These are phyloP conservation scores for Morpho deidamia DNA, from an alignment of 2,888 invertebrate species.

Conservation along the genomic window DNA sequence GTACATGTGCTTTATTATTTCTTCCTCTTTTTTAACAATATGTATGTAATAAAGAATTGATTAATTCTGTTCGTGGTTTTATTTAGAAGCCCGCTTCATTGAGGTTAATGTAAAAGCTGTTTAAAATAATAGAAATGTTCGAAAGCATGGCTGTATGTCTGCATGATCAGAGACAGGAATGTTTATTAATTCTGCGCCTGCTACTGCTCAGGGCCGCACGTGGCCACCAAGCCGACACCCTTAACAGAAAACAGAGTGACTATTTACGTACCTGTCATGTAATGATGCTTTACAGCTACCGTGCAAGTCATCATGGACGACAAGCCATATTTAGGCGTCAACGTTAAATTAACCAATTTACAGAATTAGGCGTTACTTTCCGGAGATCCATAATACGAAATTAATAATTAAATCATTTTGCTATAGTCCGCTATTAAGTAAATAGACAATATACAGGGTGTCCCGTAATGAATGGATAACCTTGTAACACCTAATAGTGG, in stretches of 20 bases:
- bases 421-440: too few relatives aligned
- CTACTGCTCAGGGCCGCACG: slow-evolving; percentile 39
- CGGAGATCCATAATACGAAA: too few relatives aligned
- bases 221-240: slow-evolving; percentile 26
- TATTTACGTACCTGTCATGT: slow-evolving; percentile 41
- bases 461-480: too few relatives aligned
- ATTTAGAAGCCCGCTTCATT: neutral
- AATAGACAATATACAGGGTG: too few relatives aligned
- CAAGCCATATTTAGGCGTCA: neutral
- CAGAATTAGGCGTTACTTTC: too few relatives aligned
- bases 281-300: slow-evolving; percentile 36
- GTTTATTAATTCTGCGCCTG: slow-evolving; percentile 49
- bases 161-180: slow-evolving; percentile 25
- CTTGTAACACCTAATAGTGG: too few relatives aligned
- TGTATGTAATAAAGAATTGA: too few relatives aligned
- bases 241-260: slow-evolving; percentile 50
- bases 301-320: slow-evolving; percentile 11
- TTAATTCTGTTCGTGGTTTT: too few relatives aligned
- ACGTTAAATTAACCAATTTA: neutral
- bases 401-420: too few relatives aligned
- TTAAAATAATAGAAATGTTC: slow-evolving; percentile 4
- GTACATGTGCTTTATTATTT: too few relatives aligned
- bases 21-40: too few relatives aligned
- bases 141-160: slow-evolving; percentile 1
- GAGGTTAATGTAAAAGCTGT: neutral